phyloP scores from a whole-genome alignment of 2,888 invertebrate species.

The Polymixis lichenea region DNA sequence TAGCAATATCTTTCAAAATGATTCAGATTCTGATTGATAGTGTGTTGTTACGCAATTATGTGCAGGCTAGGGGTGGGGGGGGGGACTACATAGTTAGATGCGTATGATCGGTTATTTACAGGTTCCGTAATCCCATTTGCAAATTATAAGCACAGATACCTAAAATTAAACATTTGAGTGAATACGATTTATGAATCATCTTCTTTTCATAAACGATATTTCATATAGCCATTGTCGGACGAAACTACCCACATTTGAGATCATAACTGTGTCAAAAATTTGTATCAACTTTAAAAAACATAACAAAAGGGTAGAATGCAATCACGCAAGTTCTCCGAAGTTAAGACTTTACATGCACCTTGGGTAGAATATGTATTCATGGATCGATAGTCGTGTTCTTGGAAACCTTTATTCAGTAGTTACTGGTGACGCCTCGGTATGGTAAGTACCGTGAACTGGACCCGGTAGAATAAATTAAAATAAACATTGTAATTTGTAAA shows the following conservation, averaged over 20 bases:
- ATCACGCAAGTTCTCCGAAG: background rate
- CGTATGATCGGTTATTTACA: too few species aligned
- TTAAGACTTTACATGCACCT: slow-evolving; percentile 16
- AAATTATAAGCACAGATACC: background rate
- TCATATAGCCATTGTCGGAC: background rate
- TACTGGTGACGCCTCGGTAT: background rate
- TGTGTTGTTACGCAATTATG: too few species aligned
- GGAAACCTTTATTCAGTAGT: background rate
- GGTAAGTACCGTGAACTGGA: background rate
- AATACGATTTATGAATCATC: background rate
- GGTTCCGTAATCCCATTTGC: background rate
- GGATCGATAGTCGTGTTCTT: slow-evolving; percentile 12
- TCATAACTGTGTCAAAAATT: background rate
- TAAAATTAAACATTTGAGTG: background rate
- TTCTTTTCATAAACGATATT: too few species aligned
- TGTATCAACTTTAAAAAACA: background rate
- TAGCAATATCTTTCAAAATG: too few species aligned
- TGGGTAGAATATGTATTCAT: slow-evolving; percentile 12
- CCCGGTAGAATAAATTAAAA: background rate
- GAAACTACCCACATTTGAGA: slow-evolving; percentile 13
- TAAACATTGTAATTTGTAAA: background rate
- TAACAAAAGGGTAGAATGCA: background rate
- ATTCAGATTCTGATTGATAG: too few species aligned
- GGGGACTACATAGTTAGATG: too few species aligned
- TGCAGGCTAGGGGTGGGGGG: too few species aligned